Evolutionary conservation across 1,140 invertebrate genomes (phyloP), one percentile per base, ranked within the genome.

Genomic region (Heliconius melpomene): DNA sequence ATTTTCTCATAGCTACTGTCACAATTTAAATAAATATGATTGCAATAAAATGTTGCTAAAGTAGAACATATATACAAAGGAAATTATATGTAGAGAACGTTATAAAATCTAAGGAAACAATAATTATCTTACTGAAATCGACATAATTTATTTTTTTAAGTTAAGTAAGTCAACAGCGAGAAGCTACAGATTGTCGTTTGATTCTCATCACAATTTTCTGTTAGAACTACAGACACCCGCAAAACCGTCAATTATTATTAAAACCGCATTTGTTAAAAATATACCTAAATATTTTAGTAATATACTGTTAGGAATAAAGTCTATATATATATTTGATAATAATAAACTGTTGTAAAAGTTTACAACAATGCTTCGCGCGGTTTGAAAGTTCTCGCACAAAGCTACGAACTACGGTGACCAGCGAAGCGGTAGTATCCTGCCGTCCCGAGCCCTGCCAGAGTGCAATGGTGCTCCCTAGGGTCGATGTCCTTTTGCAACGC

Each of bases 401-500:
- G 46, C 50, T 66, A 66, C 23, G 26, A 23, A 40, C 73, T 66
- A 66, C 23, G 26, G 40, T 77, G 66, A 54, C 76, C 32, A 40
- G 40, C 75, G 57, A n/a, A 66, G 38, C 32, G 40, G 57, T 8
- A 52, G 57, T 26, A 52, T 74, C 23, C 50, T 74, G 73, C 29
- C 79, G 54, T 57, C 75, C 79, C 60, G 54, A 46, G 26, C 20
- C 54, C 54, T 26, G 20, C n/a, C n/a, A 9, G 60, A 66, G 60
- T 80, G 77, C 81, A 82, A 72, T 81, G 75, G 77, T 80, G 72
- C 32, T 83, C 84, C 80, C 77, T 54, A 86, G 88, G 91, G 91
- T 91, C 89, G 87, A 87, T 82, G 90, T 82, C 89, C 90, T 88
- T 82, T 79, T 80, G 60, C 26, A 66, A 81, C 79, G 57, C 80